Conservation (phyloP, 1,140 invertebrate genomes). For the Macrocentrus cingulum region DNA sequence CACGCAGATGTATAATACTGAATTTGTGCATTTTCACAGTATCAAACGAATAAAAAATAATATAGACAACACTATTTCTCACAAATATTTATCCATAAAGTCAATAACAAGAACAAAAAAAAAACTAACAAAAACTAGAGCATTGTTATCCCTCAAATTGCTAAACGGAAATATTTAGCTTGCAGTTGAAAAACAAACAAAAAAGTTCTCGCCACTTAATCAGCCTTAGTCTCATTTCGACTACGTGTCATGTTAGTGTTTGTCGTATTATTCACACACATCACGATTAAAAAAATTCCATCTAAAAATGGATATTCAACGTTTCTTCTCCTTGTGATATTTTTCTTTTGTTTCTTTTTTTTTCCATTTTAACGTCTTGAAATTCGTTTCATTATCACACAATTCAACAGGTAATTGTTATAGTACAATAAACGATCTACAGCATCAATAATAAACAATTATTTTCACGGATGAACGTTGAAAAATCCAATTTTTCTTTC, state of each 20-base stretch:
- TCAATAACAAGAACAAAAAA: neutral
- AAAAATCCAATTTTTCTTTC: constrained; percentile 8
- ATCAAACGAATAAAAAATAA: neutral
- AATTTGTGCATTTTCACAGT: constrained; percentile 30
- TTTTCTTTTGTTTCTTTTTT: no score
- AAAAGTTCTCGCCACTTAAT: constrained; percentile 13
- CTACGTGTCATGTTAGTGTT: constrained; percentile 37
- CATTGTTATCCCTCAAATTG: no score
- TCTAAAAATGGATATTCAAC: no score
- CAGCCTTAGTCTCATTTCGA: constrained; percentile 52
- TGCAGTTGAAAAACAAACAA: no score
- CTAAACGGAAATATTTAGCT: no score
- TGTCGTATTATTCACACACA: neutral
- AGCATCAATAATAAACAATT: constrained; percentile 24
- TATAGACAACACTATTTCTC: neutral
- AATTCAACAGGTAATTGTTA: constrained; percentile 20
- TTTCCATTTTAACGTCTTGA: neutral
- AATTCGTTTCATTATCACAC: constrained; percentile 10
- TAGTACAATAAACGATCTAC: constrained; percentile 28
- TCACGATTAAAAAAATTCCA: no score
- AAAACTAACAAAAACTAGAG: no score
- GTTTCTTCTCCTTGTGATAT: no score
- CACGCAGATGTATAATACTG: constrained; percentile 30
- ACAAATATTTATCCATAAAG: neutral
- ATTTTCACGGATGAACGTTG: constrained; percentile 5